Base-by-base conservation (phyloP, 2,797 vertebrate genomes). In the Semaprochilodus insignis region DNA sequence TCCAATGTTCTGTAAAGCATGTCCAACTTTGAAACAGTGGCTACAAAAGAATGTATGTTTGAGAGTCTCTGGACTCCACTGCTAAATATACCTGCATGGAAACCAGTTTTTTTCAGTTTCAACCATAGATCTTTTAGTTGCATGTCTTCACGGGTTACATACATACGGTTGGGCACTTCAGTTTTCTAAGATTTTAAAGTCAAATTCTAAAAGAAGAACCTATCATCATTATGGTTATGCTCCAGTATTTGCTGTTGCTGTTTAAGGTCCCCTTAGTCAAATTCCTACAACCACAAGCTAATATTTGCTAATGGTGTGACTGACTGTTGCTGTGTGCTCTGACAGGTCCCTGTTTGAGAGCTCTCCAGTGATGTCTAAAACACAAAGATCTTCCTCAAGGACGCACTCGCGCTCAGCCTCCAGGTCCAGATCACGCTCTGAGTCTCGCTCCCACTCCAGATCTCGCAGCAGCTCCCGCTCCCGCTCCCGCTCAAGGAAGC, bases 351-450 rank as follows among this genome's bases (percentile, higher is more conserved):
- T 81, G 78, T 87, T 78, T 80, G 74, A 65, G 71, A 86, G 85
- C 52, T 85, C 23, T 83, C 86, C 90, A 89, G 91, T 91, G 92
- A 99, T 99, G 98, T 97, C 98, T 83, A 98, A 98, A 92, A 96
- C 95, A 13, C 95, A 95, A 71, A 98, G 97, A 91, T 99, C 97
- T 2, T 95, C 96, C 67, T 97, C 97, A 27, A 96, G 96, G 40
- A 99, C 98, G 73, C 95, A 95, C 34, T 99, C 97, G 77, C 95
- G 93, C 1, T 97, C 97, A 2, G 95, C 95, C 86, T 97, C 97
- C 5, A 95, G 95, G 0, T 97, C 97, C 0, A 92, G 97, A 62
- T 97, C 96, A 0, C 95, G 94, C 2, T 98, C 97, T 1, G 93
- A 94, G 0, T 97, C 96, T 27, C 96, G 95, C 85, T 97, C 97